These are phyloP conservation scores for Phoeniculus purpureus DNA, from an alignment of 2,797 vertebrate species.

Conservation along the genomic window DNA sequence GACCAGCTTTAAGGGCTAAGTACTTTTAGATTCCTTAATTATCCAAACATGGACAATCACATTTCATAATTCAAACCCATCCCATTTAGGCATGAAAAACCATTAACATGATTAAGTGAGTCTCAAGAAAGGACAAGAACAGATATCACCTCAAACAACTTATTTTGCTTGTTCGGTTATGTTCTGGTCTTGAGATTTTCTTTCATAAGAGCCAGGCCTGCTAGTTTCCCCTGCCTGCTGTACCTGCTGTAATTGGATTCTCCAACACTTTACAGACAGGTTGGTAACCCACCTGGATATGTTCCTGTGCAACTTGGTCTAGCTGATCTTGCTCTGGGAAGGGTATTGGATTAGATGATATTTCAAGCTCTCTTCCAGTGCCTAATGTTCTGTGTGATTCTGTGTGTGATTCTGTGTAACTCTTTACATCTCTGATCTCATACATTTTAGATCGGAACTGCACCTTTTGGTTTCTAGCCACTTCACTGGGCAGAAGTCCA, in stretches of 20 bases:
- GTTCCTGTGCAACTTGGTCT: too few species aligned
- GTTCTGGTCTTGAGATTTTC: neutral
- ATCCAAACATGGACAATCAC: slow-evolving; percentile 53
- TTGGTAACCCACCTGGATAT: neutral
- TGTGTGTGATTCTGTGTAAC: too few species aligned
- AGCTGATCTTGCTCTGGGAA: too few species aligned
- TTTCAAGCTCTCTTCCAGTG: too few species aligned
- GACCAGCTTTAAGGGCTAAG: slow-evolving; percentile 40
- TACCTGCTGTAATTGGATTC: slow-evolving; percentile 19
- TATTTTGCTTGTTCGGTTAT: neutral
- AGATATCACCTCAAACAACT: neutral
- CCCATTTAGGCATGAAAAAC: neutral
- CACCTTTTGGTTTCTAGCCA: neutral
- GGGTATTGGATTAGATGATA: too few species aligned
- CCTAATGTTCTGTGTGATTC: too few species aligned
- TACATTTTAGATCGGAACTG: neutral
- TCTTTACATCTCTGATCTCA: neutral
- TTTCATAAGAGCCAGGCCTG: neutral
- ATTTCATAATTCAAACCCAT: slow-evolving; percentile 64
- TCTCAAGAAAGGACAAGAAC: neutral
- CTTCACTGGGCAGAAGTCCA: neutral
- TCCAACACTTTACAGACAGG: neutral
- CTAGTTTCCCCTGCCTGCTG: neutral
- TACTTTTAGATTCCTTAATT: slow-evolving; percentile 44
- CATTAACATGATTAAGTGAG: neutral